Evolutionary conservation across 1,140 invertebrate species (phyloP).

Genomic region (Saxidomus purpurata): DNA sequence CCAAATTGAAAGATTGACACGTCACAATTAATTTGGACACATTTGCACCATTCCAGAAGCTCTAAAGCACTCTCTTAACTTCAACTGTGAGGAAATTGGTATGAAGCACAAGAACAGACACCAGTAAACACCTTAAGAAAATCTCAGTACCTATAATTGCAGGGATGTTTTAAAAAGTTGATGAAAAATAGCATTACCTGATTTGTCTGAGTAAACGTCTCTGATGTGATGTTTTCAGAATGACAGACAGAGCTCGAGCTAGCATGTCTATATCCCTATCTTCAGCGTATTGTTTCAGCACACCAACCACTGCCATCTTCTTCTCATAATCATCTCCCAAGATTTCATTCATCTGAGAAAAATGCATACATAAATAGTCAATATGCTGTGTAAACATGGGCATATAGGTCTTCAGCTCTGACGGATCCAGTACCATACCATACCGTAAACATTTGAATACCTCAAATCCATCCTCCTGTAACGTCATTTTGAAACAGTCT

Average conservation of each 20-base stretch:
- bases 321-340: conserved; percentile 84
- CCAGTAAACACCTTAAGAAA: too few relatives aligned
- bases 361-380: conserved; percentile 71
- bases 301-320: conserved; percentile 84
- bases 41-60: too few relatives aligned
- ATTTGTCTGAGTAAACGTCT: conserved; percentile 80
- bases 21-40: too few relatives aligned
- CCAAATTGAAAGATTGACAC: too few relatives aligned
- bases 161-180: too few relatives aligned
- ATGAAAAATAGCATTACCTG: conserved; percentile 70
- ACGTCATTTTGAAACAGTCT: conserved; percentile 61
- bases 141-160: too few relatives aligned
- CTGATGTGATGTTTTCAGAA: conserved; percentile 80
- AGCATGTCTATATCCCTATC: conserved; percentile 83
- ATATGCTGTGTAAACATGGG: conserved; percentile 71
- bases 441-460: conserved; percentile 48
- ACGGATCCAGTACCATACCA: conserved; percentile 70
- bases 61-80: too few relatives aligned
- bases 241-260: conserved; percentile 76
- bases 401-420: conserved; percentile 67
- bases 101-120: too few relatives aligned
- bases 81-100: too few relatives aligned
- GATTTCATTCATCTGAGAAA: conserved; percentile 83
- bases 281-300: conserved; percentile 85
- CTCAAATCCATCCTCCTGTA: conserved; percentile 46